These are phyloP conservation scores for Eurytoma adleriae DNA, from an alignment of 2,888 invertebrate genomes.

Conservation along the genomic window DNA sequence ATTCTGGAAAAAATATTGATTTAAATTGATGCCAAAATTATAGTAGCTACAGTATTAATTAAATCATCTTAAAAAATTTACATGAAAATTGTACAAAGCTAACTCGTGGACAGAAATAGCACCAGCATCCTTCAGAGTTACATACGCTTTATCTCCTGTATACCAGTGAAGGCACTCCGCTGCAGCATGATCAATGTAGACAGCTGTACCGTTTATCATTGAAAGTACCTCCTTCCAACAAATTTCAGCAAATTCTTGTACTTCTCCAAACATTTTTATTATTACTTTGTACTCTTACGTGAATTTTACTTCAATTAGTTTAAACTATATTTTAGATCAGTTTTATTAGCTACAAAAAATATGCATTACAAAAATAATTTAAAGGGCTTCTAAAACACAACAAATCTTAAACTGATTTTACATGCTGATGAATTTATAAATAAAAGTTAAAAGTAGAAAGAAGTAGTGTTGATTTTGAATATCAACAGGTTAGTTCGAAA, in stretches of 20 bases:
- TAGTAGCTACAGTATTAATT: neutral
- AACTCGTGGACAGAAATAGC: conserved; percentile 82
- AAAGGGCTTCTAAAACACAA: neutral
- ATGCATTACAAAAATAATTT: neutral
- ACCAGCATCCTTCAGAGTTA: conserved; percentile 79
- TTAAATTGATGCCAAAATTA: neutral
- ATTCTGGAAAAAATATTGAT: conserved; percentile 68
- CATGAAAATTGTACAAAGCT: conserved; percentile 76
- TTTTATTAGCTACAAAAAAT: too few relatives aligned
- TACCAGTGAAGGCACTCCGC: conserved; percentile 85
- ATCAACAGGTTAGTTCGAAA: conserved; percentile 4
- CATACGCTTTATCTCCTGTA: conserved; percentile 78
- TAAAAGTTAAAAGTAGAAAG: too few relatives aligned
- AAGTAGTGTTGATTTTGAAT: neutral
- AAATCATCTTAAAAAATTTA: conserved; percentile 59
- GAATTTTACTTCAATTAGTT: too few relatives aligned
- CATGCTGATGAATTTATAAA: too few relatives aligned
- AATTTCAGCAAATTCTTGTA: conserved; percentile 75
- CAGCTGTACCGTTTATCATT: conserved; percentile 80
- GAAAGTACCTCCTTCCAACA: conserved; percentile 82
- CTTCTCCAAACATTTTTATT: conserved; percentile 52
- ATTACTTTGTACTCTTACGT: neutral
- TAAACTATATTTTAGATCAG: too few relatives aligned
- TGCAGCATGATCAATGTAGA: conserved; percentile 81
- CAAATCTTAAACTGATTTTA: neutral